Conservation (phyloP, 1,140 invertebrate species). For the Drosophila arizonae region DNA sequence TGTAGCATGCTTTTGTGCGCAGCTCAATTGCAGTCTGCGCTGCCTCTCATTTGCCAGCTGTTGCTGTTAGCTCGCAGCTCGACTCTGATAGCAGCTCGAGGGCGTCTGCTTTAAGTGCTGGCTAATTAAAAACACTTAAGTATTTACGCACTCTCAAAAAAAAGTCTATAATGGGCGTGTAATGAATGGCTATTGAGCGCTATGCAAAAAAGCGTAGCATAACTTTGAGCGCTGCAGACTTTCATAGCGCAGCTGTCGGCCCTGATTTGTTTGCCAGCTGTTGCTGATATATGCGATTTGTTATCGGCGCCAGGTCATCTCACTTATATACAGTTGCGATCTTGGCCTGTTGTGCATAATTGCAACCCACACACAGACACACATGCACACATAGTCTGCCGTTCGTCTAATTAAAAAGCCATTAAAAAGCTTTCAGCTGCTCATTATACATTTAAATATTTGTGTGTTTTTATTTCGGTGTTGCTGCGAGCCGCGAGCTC, state of each 20-base stretch:
- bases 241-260: constrained; percentile 1
- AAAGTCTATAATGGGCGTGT: too few species aligned
- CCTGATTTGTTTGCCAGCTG: neutral
- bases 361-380: constrained; percentile 7
- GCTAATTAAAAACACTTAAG: too few species aligned
- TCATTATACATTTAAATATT: constrained; percentile 82
- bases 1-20: constrained; percentile 25
- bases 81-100: too few species aligned
- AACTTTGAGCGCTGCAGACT: constrained; percentile 7
- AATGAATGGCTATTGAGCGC: too few species aligned
- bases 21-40: constrained; percentile 7
- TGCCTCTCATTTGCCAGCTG: constrained; percentile 16
- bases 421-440: constrained; percentile 81
- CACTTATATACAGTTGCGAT: constrained; percentile 3
- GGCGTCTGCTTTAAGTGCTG: too few species aligned
- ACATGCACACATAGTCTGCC: constrained; percentile 25
- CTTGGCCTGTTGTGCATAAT: constrained; percentile 41
- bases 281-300: constrained; percentile 3
- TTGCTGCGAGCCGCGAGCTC: neutral
- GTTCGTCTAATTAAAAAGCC: constrained; percentile 79
- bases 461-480: constrained; percentile 62
- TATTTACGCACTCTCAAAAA: too few species aligned
- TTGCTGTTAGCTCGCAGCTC: too few species aligned
- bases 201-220: constrained; percentile 24
- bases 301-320: constrained; percentile 4